These are phyloP conservation scores for Nemopilema nomurai DNA, from an alignment of 30 jellyfish, hydroid and myxozoan genomes.

Conservation along the genomic window DNA sequence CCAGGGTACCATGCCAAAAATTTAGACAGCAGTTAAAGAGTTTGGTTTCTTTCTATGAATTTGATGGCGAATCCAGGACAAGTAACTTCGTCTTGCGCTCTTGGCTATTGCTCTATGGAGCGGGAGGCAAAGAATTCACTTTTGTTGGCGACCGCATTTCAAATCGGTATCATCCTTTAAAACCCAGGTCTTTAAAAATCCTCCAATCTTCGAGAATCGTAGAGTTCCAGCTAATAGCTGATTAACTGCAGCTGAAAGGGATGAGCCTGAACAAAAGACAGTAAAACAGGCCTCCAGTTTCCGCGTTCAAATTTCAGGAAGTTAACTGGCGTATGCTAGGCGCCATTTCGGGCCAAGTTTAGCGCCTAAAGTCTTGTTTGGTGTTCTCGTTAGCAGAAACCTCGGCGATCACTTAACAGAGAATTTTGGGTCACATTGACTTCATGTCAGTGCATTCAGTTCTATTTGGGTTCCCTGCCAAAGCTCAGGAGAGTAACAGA, in stretches of 20 bases:
- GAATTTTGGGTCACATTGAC: too few relatives aligned
- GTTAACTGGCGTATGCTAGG: neutral
- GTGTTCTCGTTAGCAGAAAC: neutral
- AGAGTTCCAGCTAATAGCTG: neutral
- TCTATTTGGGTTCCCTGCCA: too few relatives aligned
- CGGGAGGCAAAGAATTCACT: too few relatives aligned
- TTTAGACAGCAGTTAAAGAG: too few relatives aligned
- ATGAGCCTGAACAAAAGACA: neutral
- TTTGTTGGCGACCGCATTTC: neutral
- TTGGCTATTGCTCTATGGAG: too few relatives aligned
- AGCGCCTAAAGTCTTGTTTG: neutral
- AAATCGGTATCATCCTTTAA: neutral
- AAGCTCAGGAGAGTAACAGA: too few relatives aligned
- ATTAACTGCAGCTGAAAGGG: neutral
- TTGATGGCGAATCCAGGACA: too few relatives aligned
- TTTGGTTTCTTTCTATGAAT: too few relatives aligned
- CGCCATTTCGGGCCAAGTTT: neutral
- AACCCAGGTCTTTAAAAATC: neutral
- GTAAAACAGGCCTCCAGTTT: neutral
- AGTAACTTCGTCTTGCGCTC: too few relatives aligned
- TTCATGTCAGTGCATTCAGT: too few relatives aligned
- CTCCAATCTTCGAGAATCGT: neutral
- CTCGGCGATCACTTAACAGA: neutral
- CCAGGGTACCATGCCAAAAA: too few relatives aligned
- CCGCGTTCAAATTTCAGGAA: neutral